Conservation (phyloP, 2,888 invertebrate genomes). For the Dryomyza anilis region DNA sequence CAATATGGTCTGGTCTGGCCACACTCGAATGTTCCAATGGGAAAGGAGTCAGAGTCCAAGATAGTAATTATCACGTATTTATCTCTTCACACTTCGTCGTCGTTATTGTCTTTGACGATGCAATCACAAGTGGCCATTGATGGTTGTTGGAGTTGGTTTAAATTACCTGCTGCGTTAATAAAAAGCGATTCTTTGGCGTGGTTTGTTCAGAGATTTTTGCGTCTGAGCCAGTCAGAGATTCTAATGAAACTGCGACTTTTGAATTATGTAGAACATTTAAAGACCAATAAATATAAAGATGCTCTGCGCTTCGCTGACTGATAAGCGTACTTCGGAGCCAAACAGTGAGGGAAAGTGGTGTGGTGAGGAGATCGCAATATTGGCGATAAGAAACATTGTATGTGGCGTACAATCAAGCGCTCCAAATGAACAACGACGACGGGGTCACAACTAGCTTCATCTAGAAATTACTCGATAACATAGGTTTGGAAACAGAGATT, state of each 20-base stretch:
- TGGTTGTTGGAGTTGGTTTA: no score
- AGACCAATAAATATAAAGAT: not conserved
- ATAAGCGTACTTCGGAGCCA: no score
- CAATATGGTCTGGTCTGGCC: no score
- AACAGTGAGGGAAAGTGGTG: not conserved
- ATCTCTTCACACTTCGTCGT: constrained; percentile 3
- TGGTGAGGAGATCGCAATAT: not conserved
- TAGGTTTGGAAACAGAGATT: no score
- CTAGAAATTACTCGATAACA: constrained; percentile 7
- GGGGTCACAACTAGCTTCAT: constrained; percentile 14
- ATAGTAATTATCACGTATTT: no score
- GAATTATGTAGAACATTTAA: not conserved
- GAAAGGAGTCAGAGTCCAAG: no score
- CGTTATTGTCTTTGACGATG: not conserved
- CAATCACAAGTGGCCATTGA: constrained; percentile 2
- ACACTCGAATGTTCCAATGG: no score
- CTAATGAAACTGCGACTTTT: constrained; percentile 5
- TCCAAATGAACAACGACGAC: not conserved
- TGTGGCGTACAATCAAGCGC: not conserved
- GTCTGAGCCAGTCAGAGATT: not conserved
- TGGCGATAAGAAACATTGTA: constrained; percentile 9
- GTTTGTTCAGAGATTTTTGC: not conserved
- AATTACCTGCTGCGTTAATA: not conserved
- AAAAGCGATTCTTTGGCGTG: not conserved
- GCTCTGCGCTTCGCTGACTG: constrained; percentile 1